These are phyloP conservation scores for Zaprionus nigranus DNA, from an alignment of 1,140 invertebrate species.

Conservation along the genomic window DNA sequence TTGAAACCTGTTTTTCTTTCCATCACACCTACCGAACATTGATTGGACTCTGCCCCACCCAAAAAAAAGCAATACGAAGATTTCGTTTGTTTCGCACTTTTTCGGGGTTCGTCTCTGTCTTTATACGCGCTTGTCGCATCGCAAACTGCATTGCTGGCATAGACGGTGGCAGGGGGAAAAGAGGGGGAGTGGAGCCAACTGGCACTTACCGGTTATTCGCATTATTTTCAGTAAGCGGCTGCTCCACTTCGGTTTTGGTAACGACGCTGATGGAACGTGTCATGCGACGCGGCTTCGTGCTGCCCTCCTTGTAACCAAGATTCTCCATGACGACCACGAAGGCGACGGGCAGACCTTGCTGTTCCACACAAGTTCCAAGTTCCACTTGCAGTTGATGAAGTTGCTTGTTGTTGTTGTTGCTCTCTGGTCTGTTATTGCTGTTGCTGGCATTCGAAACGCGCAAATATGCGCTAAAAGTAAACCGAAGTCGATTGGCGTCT, in stretches of 20 bases:
- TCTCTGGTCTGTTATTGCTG: conserved; percentile 4
- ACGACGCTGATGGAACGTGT: conserved; percentile 83
- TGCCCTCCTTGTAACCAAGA: conserved; percentile 84
- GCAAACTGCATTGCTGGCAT: conserved; percentile 30
- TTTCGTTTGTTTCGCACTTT: conserved; percentile 12
- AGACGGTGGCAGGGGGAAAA: background rate
- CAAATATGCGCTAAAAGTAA: conserved; percentile 69
- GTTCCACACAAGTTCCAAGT: conserved; percentile 18
- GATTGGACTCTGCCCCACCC: conserved; percentile 18
- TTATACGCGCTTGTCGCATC: conserved; percentile 7
- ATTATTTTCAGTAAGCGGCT: conserved; percentile 82
- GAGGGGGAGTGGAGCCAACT: conserved; percentile 9
- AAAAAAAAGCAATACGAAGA: background rate
- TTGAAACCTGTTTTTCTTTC: conserved; percentile 22
- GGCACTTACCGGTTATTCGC: conserved; percentile 83
- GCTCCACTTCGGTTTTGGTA: conserved; percentile 83
- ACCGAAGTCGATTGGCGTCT: conserved; percentile 26
- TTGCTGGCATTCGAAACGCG: conserved; percentile 67
- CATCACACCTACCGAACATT: conserved; percentile 25
- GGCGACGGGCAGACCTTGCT: conserved; percentile 42
- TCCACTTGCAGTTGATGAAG: conserved; percentile 36
- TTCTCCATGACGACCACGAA: conserved; percentile 75
- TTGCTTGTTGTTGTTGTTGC: conserved; percentile 30
- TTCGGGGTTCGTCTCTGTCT: conserved; percentile 15
- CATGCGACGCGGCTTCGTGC: conserved; percentile 81